These are phyloP conservation scores for Sesia bembeciformis DNA, from an alignment of 2,888 invertebrate genomes.

Conservation along the genomic window DNA sequence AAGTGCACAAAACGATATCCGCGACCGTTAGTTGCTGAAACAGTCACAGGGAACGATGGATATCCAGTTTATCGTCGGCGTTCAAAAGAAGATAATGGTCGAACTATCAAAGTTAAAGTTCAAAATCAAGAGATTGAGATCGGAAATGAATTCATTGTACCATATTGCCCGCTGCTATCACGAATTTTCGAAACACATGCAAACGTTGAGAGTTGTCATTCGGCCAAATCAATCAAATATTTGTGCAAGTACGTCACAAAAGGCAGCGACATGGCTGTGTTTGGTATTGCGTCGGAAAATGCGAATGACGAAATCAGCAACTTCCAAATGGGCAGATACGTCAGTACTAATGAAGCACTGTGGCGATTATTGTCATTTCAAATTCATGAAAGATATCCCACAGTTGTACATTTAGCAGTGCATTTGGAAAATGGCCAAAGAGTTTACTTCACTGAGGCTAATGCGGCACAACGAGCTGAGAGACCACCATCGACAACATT, in stretches of 20 bases:
- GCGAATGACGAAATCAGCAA: slow-evolving; percentile 19
- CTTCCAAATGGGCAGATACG: slow-evolving; percentile 15
- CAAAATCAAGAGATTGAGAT: slow-evolving; percentile 12
- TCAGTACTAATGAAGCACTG: slow-evolving; percentile 17
- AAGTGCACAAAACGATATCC: slow-evolving; percentile 22
- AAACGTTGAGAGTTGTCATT: slow-evolving; percentile 16
- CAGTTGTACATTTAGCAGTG: slow-evolving; percentile 12
- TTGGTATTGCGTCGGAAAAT: slow-evolving; percentile 20
- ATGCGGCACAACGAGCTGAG: too few relatives aligned
- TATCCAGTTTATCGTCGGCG: too few relatives aligned
- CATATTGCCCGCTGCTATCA: slow-evolving; percentile 14
- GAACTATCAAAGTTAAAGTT: slow-evolving; percentile 12
- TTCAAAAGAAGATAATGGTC: slow-evolving; percentile 13
- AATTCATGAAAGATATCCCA: slow-evolving; percentile 13
- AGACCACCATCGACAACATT: too few relatives aligned
- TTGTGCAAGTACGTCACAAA: slow-evolving; percentile 39
- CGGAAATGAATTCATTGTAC: slow-evolving; percentile 13
- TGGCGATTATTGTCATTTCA: slow-evolving; percentile 17
- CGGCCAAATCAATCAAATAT: slow-evolving; percentile 15
- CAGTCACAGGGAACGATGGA: too few relatives aligned
- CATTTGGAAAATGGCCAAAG: too few relatives aligned
- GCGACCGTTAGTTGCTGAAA: slow-evolving; percentile 13
- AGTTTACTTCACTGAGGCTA: slow-evolving; percentile 10
- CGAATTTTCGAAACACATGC: slow-evolving; percentile 12
- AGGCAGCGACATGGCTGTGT: slow-evolving; percentile 36